phyloP scores from a whole-genome alignment of 2,113 vertebrate genomes.

The Melanerpes formicivorus region DNA sequence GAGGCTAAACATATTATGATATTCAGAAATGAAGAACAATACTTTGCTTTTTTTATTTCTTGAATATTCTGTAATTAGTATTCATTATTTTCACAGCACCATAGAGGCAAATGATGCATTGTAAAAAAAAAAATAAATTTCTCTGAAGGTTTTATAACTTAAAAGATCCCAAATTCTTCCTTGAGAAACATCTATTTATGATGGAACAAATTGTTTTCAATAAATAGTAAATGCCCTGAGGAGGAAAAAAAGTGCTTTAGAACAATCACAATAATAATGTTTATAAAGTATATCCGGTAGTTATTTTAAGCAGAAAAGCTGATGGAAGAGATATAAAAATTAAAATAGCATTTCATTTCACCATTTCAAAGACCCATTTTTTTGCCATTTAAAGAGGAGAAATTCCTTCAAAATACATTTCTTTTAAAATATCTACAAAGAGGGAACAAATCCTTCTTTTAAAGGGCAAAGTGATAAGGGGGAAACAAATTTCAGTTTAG shows the following conservation, averaged over 20 bases:
- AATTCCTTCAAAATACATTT: background rate
- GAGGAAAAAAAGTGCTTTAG: background rate
- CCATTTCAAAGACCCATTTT: background rate
- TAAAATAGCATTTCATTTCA: background rate
- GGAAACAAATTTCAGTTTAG: background rate
- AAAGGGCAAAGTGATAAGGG: background rate
- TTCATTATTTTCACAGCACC: background rate
- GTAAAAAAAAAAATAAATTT: conserved; percentile 22
- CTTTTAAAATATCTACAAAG: background rate
- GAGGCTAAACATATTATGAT: conserved; percentile 14
- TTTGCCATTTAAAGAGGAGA: background rate
- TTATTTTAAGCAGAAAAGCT: background rate
- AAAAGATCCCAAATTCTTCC: background rate
- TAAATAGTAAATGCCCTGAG: background rate
- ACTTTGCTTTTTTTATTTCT: conserved; percentile 17
- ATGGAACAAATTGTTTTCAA: background rate
- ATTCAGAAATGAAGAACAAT: background rate
- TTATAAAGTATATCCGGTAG: background rate
- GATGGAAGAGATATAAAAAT: background rate
- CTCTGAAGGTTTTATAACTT: background rate
- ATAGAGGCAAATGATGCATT: background rate
- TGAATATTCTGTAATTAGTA: conserved; percentile 5
- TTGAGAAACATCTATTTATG: background rate
- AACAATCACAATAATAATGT: background rate
- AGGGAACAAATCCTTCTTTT: background rate